Conservation (phyloP, 2,888 invertebrate species). For the Cyclophora punctaria region DNA sequence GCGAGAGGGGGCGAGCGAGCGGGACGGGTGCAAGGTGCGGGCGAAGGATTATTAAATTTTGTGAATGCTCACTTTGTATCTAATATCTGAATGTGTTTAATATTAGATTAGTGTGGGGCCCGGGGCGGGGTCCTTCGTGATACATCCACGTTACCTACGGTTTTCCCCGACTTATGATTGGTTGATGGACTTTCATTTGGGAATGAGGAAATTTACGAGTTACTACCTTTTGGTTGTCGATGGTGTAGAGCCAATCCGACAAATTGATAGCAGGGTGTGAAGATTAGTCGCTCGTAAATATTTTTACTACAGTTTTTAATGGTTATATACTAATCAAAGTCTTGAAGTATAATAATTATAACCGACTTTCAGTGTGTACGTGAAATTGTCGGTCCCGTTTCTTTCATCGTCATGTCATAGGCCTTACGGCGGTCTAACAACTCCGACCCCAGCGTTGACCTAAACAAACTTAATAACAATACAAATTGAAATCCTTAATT, state of each 20-base stretch:
- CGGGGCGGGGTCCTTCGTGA: conserved; percentile 55
- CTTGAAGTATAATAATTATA: too few relatives aligned
- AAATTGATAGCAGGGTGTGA: neutral
- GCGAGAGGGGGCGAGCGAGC: conserved; percentile 32
- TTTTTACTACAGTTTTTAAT: too few relatives aligned
- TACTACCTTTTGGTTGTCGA: conserved; percentile 21
- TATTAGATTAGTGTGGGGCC: conserved; percentile 69
- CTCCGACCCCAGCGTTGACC: too few relatives aligned
- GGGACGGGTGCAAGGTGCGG: conserved; percentile 32
- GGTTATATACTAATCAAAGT: too few relatives aligned
- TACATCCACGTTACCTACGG: conserved; percentile 50
- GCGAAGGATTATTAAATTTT: conserved; percentile 71
- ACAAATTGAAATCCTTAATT: too few relatives aligned
- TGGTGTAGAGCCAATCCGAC: conserved; percentile 14
- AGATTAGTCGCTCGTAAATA: too few relatives aligned
- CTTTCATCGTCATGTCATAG: too few relatives aligned
- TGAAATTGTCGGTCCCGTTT: too few relatives aligned
- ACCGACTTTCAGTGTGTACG: too few relatives aligned
- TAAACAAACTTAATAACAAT: too few relatives aligned
- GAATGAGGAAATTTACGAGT: conserved; percentile 45
- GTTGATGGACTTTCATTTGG: conserved; percentile 52
- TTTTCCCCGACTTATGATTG: conserved; percentile 63
- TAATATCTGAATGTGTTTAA: conserved; percentile 74
- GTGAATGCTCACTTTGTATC: conserved; percentile 75
- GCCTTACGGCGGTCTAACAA: too few relatives aligned